Percentiles rank a stretch among this genome's conserved stretches.
phyloP scores from a whole-genome alignment of 2,113 vertebrate species.

The Mungos mungo region DNA sequence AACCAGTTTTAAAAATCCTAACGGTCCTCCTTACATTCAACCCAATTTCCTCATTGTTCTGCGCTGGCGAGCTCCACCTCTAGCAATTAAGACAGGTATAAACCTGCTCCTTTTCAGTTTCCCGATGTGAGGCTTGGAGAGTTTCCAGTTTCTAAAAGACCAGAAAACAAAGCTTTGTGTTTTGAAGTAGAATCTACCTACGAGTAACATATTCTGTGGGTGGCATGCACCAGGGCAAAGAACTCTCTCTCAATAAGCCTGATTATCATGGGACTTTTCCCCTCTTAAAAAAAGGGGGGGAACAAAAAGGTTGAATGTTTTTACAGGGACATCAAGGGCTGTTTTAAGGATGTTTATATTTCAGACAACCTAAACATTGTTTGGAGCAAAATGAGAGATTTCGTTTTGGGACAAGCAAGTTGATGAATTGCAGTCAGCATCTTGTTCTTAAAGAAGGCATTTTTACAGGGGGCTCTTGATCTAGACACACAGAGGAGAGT shows the following conservation, averaged over 20 bases:
- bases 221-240: not conserved
- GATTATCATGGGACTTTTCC: slow-evolving; percentile 19
- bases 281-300: not conserved
- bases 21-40: not conserved
- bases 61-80: not conserved
- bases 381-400: slow-evolving; percentile 77
- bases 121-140: slow-evolving; percentile 1
- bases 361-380: slow-evolving; percentile 76
- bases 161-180: slow-evolving; percentile 46
- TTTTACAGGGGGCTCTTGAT: slow-evolving; percentile 65
- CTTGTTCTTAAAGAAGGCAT: slow-evolving; percentile 62
- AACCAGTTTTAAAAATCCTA: slow-evolving; percentile 33
- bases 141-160: not conserved
- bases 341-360: slow-evolving; percentile 70
- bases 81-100: not conserved
- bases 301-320: slow-evolving; percentile 70
- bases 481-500: slow-evolving; percentile 49
- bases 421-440: slow-evolving; percentile 67
- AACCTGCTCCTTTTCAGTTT: not conserved
- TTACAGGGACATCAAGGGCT: slow-evolving; percentile 70
- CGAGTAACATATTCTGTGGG: not conserved
- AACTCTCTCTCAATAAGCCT: not conserved
- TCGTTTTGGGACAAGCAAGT: slow-evolving; percentile 68
- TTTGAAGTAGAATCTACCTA: not conserved
- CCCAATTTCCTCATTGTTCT: not conserved